A percentile compares a stretch with the other conserved stretches of the same genome.
These are phyloP conservation scores for Scolopax rusticola DNA, from an alignment of 2,797 vertebrate species.

Conservation along the genomic window DNA sequence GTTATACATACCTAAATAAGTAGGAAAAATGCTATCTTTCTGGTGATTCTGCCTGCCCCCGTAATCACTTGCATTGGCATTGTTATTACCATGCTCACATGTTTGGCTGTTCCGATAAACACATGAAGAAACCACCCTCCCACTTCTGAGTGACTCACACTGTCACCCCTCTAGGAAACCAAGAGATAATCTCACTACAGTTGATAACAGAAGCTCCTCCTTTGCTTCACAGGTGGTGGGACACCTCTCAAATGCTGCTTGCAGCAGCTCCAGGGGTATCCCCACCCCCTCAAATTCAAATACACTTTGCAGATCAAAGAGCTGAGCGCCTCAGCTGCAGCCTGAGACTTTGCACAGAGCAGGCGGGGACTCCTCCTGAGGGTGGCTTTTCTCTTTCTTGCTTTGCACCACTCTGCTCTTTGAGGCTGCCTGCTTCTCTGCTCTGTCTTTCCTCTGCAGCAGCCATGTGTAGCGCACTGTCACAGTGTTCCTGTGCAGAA, in stretches of 20 bases:
- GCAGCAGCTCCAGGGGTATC: not conserved
- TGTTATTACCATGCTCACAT: not conserved
- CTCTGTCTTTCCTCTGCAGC: not conserved
- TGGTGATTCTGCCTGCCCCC: not conserved
- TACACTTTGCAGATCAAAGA: not conserved
- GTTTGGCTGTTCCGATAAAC: not conserved
- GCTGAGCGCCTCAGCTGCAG: not conserved
- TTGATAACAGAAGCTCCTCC: not conserved
- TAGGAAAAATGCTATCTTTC: not conserved
- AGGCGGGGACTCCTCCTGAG: not conserved
- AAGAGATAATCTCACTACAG: not conserved
- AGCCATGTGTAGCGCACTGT: fast-evolving
- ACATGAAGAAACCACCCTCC: not conserved
- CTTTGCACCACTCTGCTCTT: not conserved
- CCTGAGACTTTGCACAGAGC: not conserved
- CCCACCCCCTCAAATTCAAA: conserved; percentile 14
- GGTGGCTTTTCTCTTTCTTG: not conserved
- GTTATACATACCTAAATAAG: not conserved
- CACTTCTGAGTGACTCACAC: conserved; percentile 22
- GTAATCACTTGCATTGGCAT: not conserved
- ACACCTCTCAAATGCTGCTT: not conserved
- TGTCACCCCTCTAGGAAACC: conserved; percentile 33
- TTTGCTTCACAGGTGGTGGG: not conserved
- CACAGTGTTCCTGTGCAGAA: not conserved
- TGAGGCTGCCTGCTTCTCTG: not conserved